A percentile compares a stretch with the other conserved stretches of the same genome.
Conservation (phyloP, 2,113 vertebrate genomes). For the Silurus asotus region DNA sequence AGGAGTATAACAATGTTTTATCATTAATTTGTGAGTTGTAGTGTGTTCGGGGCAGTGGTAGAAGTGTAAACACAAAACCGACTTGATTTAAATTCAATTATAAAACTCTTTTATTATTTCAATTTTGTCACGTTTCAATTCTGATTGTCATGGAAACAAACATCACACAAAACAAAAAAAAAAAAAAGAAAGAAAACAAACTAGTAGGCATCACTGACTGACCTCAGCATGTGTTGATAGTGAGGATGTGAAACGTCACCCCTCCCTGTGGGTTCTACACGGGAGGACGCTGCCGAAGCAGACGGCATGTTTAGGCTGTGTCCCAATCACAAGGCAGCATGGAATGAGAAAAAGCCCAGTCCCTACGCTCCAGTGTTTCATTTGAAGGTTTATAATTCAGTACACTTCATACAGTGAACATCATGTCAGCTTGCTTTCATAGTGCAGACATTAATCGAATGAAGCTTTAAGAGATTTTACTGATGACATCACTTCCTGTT, state of each 20-base stretch:
- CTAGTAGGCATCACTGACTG: constrained; percentile 44
- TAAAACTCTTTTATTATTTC: constrained; percentile 86
- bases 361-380: neutral
- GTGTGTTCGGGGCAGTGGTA: neutral
- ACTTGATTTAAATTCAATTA: constrained; percentile 54
- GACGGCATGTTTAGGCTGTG: neutral
- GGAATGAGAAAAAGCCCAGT: neutral
- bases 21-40: too few species aligned
- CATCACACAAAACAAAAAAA: constrained; percentile 50
- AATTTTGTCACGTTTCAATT: constrained; percentile 76
- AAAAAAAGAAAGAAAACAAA: constrained; percentile 43
- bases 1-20: too few species aligned
- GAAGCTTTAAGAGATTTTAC: neutral
- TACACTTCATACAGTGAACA: neutral
- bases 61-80: neutral
- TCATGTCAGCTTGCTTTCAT: constrained; percentile 4
- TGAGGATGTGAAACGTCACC: neutral
- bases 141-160: constrained; percentile 68
- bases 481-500: constrained; percentile 22
- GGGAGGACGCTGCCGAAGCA: too few species aligned
- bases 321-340: neutral
- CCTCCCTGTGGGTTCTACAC: neutral
- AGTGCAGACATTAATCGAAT: constrained; percentile 12
- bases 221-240: constrained; percentile 16
- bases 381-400: neutral